Evolutionary conservation across 2,888 invertebrate species (phyloP).

Genomic region (Philereme vetulata): DNA sequence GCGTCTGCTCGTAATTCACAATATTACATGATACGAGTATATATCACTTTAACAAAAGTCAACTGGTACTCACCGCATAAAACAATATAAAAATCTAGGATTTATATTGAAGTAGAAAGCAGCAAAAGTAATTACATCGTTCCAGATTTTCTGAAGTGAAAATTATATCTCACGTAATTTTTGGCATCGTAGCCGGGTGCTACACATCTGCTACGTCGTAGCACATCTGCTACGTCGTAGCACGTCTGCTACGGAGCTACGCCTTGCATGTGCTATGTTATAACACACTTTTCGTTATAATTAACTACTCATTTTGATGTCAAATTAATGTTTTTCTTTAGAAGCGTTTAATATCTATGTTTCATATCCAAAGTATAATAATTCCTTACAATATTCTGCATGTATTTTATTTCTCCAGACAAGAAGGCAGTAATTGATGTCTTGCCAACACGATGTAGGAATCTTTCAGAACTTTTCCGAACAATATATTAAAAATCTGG

Average conservation of each 20-base stretch:
- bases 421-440: constrained; percentile 27
- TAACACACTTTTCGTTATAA: too few relatives aligned
- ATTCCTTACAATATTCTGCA: background rate
- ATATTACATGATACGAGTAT: too few relatives aligned
- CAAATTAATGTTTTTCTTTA: too few relatives aligned
- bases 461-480: constrained; percentile 29
- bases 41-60: too few relatives aligned
- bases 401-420: constrained; percentile 1
- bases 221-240: constrained; percentile 45
- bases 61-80: too few relatives aligned
- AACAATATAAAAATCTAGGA: background rate
- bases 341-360: too few relatives aligned
- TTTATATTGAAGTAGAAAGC: background rate
- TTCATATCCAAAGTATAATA: background rate
- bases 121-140: constrained; percentile 8
- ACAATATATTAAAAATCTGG: constrained; percentile 34
- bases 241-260: constrained; percentile 43
- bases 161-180: constrained; percentile 33
- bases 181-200: constrained; percentile 38
- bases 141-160: constrained; percentile 16
- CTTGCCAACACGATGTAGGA: constrained; percentile 31
- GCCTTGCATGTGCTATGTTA: constrained; percentile 33
- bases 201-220: constrained; percentile 41
- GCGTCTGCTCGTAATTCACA: too few relatives aligned
- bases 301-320: too few relatives aligned